Percentiles rank a stretch among this genome's conserved stretches.
phyloP scores from a whole-genome alignment of 2,797 vertebrate species.

The Argentina silus region DNA sequence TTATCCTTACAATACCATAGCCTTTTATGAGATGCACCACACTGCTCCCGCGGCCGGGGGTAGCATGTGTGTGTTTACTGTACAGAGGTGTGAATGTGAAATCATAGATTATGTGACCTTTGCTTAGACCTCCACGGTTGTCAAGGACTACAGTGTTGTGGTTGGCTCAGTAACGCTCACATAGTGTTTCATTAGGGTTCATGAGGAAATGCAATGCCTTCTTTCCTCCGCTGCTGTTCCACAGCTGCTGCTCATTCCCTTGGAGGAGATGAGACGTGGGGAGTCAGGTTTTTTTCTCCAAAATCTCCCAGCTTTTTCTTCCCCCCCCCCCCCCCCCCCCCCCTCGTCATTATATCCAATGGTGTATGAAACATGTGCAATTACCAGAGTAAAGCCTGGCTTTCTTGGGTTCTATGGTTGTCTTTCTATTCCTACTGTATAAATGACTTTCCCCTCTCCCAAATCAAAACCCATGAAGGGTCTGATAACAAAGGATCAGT shows the following conservation, averaged over 20 bases:
- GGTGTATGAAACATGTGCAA: conserved; percentile 57
- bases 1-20: conserved; percentile 2
- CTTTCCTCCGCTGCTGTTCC: conserved; percentile 5
- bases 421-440: conserved; percentile 49
- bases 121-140: background rate
- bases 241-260: background rate
- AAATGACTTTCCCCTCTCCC: conserved; percentile 69
- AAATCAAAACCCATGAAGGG: conserved; percentile 65
- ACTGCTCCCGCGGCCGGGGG: background rate
- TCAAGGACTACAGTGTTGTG: conserved; percentile 23
- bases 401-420: conserved; percentile 53
- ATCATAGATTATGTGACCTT: background rate
- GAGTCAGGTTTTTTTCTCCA: background rate
- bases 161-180: conserved; percentile 30
- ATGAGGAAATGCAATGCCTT: conserved; percentile 21
- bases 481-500: conserved; percentile 67
- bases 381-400: conserved; percentile 61
- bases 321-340: conserved; percentile 24
- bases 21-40: conserved; percentile 10
- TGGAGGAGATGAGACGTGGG: background rate
- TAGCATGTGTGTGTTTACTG: background rate
- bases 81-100: background rate
- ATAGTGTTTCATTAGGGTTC: conserved; percentile 26
- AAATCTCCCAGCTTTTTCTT: background rate
- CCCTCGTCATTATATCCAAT: conserved; percentile 60